A percentile compares a stretch with the other conserved stretches of the same genome.
These are phyloP conservation scores for Phalacrocorax carbo DNA, from an alignment of 2,113 vertebrate genomes.

Conservation along the genomic window DNA sequence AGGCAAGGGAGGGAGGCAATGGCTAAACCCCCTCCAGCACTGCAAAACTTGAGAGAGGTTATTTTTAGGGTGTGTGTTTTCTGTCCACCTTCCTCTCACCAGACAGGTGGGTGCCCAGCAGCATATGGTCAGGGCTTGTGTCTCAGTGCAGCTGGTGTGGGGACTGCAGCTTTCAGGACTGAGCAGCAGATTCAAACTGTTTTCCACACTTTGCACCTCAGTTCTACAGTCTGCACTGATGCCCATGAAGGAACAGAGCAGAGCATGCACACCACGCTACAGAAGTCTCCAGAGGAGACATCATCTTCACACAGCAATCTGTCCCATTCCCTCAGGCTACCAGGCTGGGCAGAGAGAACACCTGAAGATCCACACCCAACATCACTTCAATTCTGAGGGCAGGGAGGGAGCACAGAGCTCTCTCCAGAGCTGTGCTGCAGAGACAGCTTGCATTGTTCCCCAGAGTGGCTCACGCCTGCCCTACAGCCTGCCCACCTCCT, in stretches of 20 bases:
- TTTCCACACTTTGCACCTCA: not conserved
- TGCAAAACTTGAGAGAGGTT: not conserved
- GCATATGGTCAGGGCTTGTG: rapidly evolving
- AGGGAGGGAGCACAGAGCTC: not conserved
- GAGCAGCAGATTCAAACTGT: not conserved
- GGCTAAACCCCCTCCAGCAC: not conserved
- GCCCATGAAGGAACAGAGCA: not conserved
- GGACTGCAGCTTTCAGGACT: not conserved
- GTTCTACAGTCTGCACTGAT: not conserved
- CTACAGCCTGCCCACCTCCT: not conserved
- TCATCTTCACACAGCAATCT: not conserved
- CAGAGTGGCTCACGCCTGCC: rapidly evolving
- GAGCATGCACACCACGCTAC: not conserved
- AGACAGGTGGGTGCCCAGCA: not conserved
- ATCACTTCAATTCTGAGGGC: not conserved
- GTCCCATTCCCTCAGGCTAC: rapidly evolving
- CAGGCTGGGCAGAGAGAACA: not conserved
- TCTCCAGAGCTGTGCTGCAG: not conserved
- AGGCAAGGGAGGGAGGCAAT: not conserved
- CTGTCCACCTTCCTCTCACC: not conserved
- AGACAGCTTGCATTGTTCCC: not conserved
- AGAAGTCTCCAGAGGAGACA: not conserved
- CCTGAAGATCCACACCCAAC: not conserved
- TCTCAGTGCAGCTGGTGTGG: not conserved
- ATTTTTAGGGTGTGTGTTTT: not conserved